Evolutionary conservation across 2,888 invertebrate species (phyloP).

Genomic region (Baccha elongata): DNA sequence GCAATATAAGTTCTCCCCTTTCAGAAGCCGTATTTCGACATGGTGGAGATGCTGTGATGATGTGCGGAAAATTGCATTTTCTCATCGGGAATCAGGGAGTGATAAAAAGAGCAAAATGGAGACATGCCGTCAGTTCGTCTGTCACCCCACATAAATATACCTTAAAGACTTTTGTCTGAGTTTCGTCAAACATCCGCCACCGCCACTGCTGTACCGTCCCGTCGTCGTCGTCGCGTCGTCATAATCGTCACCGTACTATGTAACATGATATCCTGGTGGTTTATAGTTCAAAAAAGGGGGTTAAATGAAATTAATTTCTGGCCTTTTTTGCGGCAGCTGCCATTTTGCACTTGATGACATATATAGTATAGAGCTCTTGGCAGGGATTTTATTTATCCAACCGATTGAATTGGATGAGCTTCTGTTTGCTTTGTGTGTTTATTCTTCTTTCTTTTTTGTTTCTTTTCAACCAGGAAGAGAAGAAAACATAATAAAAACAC

Average conservation of each 20-base stretch:
- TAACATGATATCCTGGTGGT: slow-evolving; percentile 57
- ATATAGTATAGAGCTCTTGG: slow-evolving; percentile 15
- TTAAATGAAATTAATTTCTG: slow-evolving; percentile 70
- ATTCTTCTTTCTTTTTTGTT: not conserved
- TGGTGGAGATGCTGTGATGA: not conserved
- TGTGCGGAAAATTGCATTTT: slow-evolving; percentile 45
- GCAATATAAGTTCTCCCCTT: not conserved
- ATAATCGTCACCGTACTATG: slow-evolving; percentile 30
- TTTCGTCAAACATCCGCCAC: not conserved
- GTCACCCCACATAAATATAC: slow-evolving; percentile 32
- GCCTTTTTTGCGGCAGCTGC: slow-evolving; percentile 66
- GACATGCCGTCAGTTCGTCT: slow-evolving; percentile 38
- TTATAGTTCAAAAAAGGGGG: slow-evolving; percentile 43
- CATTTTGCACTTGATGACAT: slow-evolving; percentile 37
- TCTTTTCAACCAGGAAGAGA: slow-evolving; percentile 26
- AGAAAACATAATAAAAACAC: slow-evolving; percentile 11
- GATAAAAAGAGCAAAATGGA: slow-evolving; percentile 51
- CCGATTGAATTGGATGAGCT: slow-evolving; percentile 70
- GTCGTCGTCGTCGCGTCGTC: slow-evolving; percentile 13
- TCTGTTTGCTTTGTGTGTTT: slow-evolving; percentile 49
- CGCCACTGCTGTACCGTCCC: not conserved
- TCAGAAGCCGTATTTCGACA: not conserved
- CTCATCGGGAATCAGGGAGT: slow-evolving; percentile 40
- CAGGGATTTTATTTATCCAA: slow-evolving; percentile 67
- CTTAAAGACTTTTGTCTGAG: slow-evolving; percentile 42